Evolutionary conservation across 2,888 invertebrate species (phyloP).

Genomic region (Thyatira batis): DNA sequence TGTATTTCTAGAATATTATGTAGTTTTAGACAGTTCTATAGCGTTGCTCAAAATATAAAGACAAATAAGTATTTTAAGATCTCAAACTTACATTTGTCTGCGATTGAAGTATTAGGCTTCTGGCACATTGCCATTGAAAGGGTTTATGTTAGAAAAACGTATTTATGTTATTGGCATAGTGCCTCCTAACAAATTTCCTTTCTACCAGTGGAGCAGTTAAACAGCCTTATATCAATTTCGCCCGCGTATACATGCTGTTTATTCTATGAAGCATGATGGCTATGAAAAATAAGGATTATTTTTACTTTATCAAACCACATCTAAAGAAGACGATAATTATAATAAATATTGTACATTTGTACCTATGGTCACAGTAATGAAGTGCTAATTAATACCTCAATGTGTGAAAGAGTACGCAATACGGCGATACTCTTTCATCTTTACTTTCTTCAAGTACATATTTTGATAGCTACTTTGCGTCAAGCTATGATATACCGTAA

Average conservation of each 20-base stretch:
- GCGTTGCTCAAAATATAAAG: constrained; percentile 66
- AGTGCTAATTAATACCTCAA: background rate
- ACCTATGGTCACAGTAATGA: background rate
- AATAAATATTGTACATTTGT: background rate
- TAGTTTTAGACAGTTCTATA: constrained; percentile 36
- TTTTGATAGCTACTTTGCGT: background rate
- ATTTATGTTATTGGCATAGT: too few relatives aligned
- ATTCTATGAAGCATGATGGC: background rate
- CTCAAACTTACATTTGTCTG: constrained; percentile 32
- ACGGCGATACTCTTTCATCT: background rate
- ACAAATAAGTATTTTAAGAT: constrained; percentile 46
- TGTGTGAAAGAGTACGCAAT: background rate
- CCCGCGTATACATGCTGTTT: background rate
- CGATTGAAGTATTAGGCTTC: constrained; percentile 11
- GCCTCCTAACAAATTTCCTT: too few relatives aligned
- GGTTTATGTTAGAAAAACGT: too few relatives aligned
- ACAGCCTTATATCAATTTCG: background rate
- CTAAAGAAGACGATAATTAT: background rate
- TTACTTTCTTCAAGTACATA: background rate
- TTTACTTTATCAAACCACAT: background rate
- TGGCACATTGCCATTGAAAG: too few relatives aligned
- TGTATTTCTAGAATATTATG: constrained; percentile 33
- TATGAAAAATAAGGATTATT: background rate
- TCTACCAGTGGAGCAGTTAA: too few relatives aligned
- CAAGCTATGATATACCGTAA: background rate